These are phyloP conservation scores for Pheosia tremula DNA, from an alignment of 2,888 invertebrate species.

Conservation along the genomic window DNA sequence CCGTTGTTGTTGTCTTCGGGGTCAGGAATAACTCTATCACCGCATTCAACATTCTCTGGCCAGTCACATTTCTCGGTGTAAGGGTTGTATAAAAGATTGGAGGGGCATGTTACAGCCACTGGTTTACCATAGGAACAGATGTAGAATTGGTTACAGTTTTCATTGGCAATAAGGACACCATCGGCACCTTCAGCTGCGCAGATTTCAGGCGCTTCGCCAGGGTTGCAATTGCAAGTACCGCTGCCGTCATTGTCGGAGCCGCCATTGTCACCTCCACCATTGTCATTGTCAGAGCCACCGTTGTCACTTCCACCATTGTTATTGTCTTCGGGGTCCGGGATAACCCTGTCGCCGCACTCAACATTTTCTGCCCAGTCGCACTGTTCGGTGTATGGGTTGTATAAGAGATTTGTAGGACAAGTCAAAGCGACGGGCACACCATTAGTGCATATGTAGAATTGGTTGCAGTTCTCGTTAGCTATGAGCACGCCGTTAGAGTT, in stretches of 20 bases:
- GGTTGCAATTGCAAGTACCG: constrained; percentile 16
- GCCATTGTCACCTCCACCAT: constrained; percentile 11
- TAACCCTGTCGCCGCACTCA: constrained; percentile 39
- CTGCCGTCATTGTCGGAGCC: constrained; percentile 1
- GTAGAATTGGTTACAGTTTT: constrained; percentile 16
- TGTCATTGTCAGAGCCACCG: constrained; percentile 11
- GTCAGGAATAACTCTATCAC: constrained; percentile 28
- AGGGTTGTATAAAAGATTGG: constrained; percentile 41
- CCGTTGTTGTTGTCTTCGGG: constrained; percentile 1
- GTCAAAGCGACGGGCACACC: constrained; percentile 30
- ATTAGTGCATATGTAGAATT: constrained; percentile 46
- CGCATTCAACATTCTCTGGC: constrained; percentile 40
- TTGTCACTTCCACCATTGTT: constrained; percentile 9
- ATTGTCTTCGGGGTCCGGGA: constrained; percentile 20
- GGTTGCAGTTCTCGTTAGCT: constrained; percentile 53
- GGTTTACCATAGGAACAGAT: constrained; percentile 28
- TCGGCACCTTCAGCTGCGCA: constrained; percentile 17
- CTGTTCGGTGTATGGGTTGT: constrained; percentile 31
- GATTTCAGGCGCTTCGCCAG: constrained; percentile 14
- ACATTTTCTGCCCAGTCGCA: constrained; percentile 50
- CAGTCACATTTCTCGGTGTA: constrained; percentile 34
- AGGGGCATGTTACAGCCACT: constrained; percentile 29
- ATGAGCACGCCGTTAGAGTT: constrained; percentile 44
- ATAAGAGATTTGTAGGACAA: constrained; percentile 34
- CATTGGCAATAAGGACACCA: constrained; percentile 15